phyloP scores from a whole-genome alignment of 2,113 vertebrate species.

The Lophochroa leadbeateri region DNA sequence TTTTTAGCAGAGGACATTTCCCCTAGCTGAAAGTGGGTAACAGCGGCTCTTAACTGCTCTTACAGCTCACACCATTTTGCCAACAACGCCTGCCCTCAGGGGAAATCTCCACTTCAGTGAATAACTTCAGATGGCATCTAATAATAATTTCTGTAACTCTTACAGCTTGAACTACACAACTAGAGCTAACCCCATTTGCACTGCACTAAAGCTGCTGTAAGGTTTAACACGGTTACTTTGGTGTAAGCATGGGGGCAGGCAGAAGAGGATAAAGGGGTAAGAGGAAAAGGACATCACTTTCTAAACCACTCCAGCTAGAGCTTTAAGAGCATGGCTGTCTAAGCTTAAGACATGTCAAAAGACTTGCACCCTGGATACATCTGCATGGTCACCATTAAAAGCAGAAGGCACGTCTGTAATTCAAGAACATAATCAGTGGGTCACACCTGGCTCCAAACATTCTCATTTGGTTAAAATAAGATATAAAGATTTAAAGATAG shows the following conservation, averaged over 20 bases:
- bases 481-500: background rate
- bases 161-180: background rate
- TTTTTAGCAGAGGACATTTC: background rate
- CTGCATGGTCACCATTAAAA: background rate
- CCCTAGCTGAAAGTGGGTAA: background rate
- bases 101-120: background rate
- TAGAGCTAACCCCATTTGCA: background rate
- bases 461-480: background rate
- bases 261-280: background rate
- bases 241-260: background rate
- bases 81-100: background rate
- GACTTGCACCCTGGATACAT: background rate
- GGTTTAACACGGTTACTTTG: background rate
- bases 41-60: background rate
- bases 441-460: background rate
- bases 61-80: background rate
- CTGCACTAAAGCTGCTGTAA: rapidly evolving
- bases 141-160: background rate
- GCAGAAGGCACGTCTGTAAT: background rate
- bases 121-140: background rate
- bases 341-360: background rate
- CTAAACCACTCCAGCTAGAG: background rate
- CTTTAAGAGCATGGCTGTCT: background rate
- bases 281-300: background rate
- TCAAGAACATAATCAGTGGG: background rate